Base-by-base conservation (phyloP, 2,113 vertebrate species). In the Scomber japonicus region DNA sequence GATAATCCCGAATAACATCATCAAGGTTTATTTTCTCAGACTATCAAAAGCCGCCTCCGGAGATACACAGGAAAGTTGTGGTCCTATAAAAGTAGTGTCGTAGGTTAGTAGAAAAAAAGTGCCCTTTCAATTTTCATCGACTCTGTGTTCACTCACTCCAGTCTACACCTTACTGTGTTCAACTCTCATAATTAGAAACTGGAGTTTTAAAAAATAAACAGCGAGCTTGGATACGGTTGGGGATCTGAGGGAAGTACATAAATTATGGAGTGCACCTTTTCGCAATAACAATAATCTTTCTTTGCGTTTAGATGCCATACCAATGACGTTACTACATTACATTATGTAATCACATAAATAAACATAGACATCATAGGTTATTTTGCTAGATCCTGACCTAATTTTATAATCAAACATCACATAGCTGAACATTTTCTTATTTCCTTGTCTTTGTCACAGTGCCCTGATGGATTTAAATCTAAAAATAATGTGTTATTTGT, bases 401-500 rank as follows among this genome's bases (percentile, higher is more conserved):
- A 24, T 49, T 44, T 15, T 63, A 14, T 21, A 0, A 35, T 30
- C 19, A 27, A 35, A 64, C 15, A 35, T 63, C 7, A 62, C 2
- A 48, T 31, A 49, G 12, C 6, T 16, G 17, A 54, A 44, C 1
- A 13, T 16, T n/a, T 49, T 53, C 9, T n/a, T n/a, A 12, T n/a
- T 49, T 53, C 9, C 11, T n/a, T 44, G 44, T n/a, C 40, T 69
- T 62, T 50, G 19, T 67, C 15, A 46, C 27, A 44, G 14, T 60
- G 44, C 21, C 60, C 51, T 15, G 21, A 21, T 30, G 35, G 48
- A 46, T 53, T 54, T 40, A 49, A 49, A 62, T 56, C 30, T 69
- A 1, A 59, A 71, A 51, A 30, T 65, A 66, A 71, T 61, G 15
- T 57, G 54, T 54, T 60, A 54, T 70, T 35, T 71, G 48, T 75